Conservation (phyloP, 2,888 invertebrate genomes). For the Tachina lurida region DNA sequence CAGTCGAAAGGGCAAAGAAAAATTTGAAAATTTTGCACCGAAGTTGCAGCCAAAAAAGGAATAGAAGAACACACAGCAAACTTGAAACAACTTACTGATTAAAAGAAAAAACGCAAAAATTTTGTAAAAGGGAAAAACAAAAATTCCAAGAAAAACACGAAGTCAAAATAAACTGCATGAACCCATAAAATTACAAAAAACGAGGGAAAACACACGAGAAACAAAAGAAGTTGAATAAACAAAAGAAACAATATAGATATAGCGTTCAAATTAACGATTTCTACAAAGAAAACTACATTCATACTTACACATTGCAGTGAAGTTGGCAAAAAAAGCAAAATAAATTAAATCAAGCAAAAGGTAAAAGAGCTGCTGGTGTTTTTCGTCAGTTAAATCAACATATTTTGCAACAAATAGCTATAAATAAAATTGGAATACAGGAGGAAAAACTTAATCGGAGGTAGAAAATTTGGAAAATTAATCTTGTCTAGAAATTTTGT, state of each 20-base stretch:
- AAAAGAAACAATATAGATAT: constrained; percentile 43
- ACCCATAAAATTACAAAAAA: constrained; percentile 47
- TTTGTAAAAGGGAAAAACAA: constrained; percentile 42
- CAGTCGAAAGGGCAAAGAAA: constrained; percentile 55
- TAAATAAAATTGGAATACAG: constrained; percentile 2
- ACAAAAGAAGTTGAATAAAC: constrained; percentile 67
- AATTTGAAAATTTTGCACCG: constrained; percentile 73
- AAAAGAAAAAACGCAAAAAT: constrained; percentile 61
- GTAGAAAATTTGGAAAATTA: constrained; percentile 28
- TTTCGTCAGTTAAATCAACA: constrained; percentile 21
- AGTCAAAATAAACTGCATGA: constrained; percentile 56
- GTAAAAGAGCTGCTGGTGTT: constrained; percentile 24
- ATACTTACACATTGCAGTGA: constrained; percentile 49
- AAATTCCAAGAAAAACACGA: constrained; percentile 53
- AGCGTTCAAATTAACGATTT: constrained; percentile 65
- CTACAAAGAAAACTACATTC: constrained; percentile 54
- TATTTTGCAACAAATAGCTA: constrained; percentile 10
- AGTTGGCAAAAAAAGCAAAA: constrained; percentile 54
- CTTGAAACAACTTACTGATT: constrained; percentile 41
- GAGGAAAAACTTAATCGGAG: constrained; percentile 3
- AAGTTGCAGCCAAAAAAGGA: constrained; percentile 63
- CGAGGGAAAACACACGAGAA: constrained; percentile 52
- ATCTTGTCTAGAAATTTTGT: constrained; percentile 56
- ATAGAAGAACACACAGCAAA: constrained; percentile 64
- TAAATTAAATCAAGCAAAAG: constrained; percentile 42